Percentiles rank a stretch among this genome's conserved stretches.
Evolutionary conservation across 2,797 vertebrate species (phyloP).

Genomic region (Remorina albescens): DNA sequence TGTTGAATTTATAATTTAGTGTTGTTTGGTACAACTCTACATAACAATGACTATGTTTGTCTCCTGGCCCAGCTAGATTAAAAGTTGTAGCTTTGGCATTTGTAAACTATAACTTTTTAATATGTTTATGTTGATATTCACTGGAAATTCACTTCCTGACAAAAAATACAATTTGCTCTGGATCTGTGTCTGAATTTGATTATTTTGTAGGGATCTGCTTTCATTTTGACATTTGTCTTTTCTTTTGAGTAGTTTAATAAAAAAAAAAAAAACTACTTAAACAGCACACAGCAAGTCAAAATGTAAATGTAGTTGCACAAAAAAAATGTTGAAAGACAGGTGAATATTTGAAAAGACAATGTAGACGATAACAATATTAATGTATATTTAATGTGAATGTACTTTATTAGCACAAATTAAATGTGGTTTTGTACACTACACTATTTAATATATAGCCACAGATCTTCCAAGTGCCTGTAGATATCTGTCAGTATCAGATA

Average conservation of each 20-base stretch:
- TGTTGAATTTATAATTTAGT: background rate
- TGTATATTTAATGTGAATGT: too few species aligned
- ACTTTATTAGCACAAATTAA: too few species aligned
- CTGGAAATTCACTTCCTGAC: slow-evolving; percentile 1
- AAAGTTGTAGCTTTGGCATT: background rate
- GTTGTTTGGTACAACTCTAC: background rate
- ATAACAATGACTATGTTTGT: background rate
- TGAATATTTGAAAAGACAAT: too few species aligned
- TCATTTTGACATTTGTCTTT: background rate
- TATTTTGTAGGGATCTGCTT: background rate
- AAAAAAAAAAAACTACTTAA: background rate
- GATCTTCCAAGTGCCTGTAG: too few species aligned
- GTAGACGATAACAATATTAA: too few species aligned
- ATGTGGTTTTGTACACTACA: too few species aligned
- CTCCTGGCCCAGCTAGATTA: background rate
- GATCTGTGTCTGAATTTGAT: background rate
- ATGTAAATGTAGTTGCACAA: slow-evolving; percentile 4
- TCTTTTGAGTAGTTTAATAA: background rate
- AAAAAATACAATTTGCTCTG: background rate
- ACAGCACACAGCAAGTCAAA: slow-evolving; percentile 1
- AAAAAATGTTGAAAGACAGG: background rate
- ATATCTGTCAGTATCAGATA: slow-evolving; percentile 13
- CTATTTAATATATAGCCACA: too few species aligned
- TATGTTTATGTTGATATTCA: background rate
- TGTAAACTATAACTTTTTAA: background rate